Evolutionary conservation across 2,797 vertebrate genomes (phyloP).

Genomic region (Macroramphosus scolopax): DNA sequence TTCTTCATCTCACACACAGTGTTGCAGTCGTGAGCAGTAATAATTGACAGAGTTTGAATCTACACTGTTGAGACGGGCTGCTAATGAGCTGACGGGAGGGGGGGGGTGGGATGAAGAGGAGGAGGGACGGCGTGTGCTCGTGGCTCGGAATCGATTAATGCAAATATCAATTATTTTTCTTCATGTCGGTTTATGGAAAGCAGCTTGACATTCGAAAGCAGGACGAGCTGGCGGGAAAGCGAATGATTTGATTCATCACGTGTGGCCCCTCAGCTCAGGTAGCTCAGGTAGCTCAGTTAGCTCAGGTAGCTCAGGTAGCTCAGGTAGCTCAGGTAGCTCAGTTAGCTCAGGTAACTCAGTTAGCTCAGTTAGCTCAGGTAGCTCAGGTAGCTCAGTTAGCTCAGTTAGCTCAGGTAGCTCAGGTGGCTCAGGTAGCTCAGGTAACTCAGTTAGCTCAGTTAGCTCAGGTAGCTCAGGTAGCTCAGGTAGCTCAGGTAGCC

Average conservation of each 20-base stretch:
- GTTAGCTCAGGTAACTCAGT: too few species aligned
- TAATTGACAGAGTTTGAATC: constrained; percentile 53
- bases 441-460: too few species aligned
- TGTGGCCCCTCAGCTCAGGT: too few species aligned
- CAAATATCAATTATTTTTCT: constrained; percentile 46
- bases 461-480: too few species aligned
- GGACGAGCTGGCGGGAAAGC: constrained; percentile 36
- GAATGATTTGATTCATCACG: constrained; percentile 63
- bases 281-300: too few species aligned
- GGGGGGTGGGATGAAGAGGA: constrained; percentile 8
- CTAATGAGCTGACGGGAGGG: constrained; percentile 72
- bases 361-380: too few species aligned
- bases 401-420: too few species aligned
- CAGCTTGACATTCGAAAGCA: constrained; percentile 49
- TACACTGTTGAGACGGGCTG: constrained; percentile 40
- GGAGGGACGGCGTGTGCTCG: constrained; percentile 24
- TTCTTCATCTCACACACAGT: constrained; percentile 45
- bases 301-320: too few species aligned
- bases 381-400: too few species aligned
- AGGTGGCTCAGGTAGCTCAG: too few species aligned
- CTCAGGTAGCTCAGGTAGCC: constrained; percentile 40
- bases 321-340: too few species aligned
- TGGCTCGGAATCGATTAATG: constrained; percentile 50
- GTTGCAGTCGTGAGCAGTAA: constrained; percentile 40
- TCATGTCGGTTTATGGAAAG: constrained; percentile 51